Conservation (phyloP, 2,113 vertebrate species). For the Saimiri boliviensis region DNA sequence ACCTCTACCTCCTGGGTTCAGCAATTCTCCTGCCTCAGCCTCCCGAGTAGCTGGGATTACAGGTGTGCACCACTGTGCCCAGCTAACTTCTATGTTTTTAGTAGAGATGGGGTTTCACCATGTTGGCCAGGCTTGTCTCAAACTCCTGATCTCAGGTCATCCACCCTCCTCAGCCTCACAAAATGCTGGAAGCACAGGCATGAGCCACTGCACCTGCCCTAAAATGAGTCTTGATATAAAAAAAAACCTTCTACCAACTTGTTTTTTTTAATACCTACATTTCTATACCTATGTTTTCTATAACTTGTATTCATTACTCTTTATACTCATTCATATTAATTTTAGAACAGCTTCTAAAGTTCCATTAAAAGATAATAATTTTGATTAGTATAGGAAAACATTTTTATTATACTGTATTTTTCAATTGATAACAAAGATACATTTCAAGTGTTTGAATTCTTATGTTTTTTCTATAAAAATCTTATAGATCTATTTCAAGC, state of each 20-base stretch:
- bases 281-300: no score
- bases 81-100: no score
- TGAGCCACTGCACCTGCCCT: not conserved
- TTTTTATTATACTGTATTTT: constrained; percentile 6
- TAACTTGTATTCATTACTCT: not conserved
- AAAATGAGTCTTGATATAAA: not conserved
- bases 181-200: no score
- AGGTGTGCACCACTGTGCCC: no score
- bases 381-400: not conserved
- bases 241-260: not conserved
- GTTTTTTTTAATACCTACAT: not conserved
- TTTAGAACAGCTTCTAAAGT: not conserved
- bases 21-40: no score
- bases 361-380: not conserved
- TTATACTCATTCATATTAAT: not conserved
- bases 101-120: no score
- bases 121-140: no score
- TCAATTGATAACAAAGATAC: not conserved
- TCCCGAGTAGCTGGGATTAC: no score
- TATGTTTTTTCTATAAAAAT: not conserved
- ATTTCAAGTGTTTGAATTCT: not conserved
- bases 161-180: no score
- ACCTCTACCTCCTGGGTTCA: no score
- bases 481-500: not conserved
- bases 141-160: no score